Percentiles rank a stretch among this genome's conserved stretches.
Conservation (phyloP, 2,888 invertebrate genomes). For the Flexamia atlantica region DNA sequence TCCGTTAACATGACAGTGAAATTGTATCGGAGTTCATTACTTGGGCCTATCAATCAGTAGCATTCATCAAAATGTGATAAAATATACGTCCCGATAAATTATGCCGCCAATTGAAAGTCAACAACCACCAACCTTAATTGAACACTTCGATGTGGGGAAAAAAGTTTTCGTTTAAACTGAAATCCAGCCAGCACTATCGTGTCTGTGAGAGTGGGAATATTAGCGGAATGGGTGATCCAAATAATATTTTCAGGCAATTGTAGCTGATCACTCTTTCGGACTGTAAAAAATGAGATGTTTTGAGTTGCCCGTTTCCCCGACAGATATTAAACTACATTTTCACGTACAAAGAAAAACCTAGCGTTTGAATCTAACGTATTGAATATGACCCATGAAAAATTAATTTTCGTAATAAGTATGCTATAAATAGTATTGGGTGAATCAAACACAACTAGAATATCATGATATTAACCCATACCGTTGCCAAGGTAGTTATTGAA, state of each 20-base stretch:
- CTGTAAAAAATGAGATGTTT: constrained; percentile 34
- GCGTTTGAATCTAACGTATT: background rate
- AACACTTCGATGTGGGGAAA: constrained; percentile 52
- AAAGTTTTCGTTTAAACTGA: constrained; percentile 43
- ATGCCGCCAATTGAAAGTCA: constrained; percentile 58
- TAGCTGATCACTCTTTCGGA: constrained; percentile 13
- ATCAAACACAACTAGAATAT: no score
- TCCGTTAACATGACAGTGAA: constrained; percentile 55
- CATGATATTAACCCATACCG: no score
- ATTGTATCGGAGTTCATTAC: constrained; percentile 58
- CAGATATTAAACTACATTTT: constrained; percentile 4
- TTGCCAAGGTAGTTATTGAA: no score
- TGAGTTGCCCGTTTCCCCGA: background rate
- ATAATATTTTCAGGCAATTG: constrained; percentile 52
- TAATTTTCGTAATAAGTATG: no score
- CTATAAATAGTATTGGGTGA: no score
- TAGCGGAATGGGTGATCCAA: constrained; percentile 46
- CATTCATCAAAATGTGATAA: constrained; percentile 58
- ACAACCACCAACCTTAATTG: constrained; percentile 57
- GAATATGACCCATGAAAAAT: no score
- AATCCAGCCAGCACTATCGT: constrained; percentile 52
- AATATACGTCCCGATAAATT: constrained; percentile 58
- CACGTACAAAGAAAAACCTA: constrained; percentile 1
- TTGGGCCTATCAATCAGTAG: constrained; percentile 60
- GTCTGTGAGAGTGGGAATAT: background rate